Base-by-base conservation (phyloP, 1,140 invertebrate species). In the Aphaenogaster ashmeadi region DNA sequence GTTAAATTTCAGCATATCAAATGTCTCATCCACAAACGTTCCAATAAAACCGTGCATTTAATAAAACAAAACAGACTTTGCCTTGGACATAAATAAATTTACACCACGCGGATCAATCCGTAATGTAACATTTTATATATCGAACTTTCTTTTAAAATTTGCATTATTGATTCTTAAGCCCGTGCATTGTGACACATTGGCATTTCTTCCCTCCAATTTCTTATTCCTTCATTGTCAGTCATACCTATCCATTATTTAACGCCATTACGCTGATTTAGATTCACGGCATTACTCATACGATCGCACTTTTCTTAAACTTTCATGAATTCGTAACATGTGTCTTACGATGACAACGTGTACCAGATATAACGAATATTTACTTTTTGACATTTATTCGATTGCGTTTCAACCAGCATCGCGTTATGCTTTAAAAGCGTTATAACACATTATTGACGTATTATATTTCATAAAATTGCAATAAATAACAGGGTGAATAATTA, bases 301-400 rank as follows among this genome's bases (percentile, higher is more conserved):
- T 1, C 9, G 64, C 21, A 44, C 6, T 33, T 58, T 44, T 71
- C 38, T 64, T 41, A 56, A 81, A 54, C 41, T 81, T 71, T 64
- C 21, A 62, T 41, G 13, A 54, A 69, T 41, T 69, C 52, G 27
- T 81, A 81, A 81, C 79, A 71, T 33, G 38, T 81, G 79, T 81
- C 78, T 81, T 67, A 52, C 38, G 21, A 81, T 38, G 77, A 38
- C 58, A 52, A 71, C 38, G 38, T 71, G 36, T n/a, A 47, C 3
- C 62, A 69, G 11, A 5, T 81, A 27, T 56, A 80, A 80, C 47
- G 52, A 41, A 81, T 81, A 81, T 71, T 56, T 71, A n/a, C 11
- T 81, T 56, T 56, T 33, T 58, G 79, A 81, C 64, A 11, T 81
- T 81, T 81, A 56, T 81, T 71, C 79, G 38, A 56, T 81, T 71